A percentile compares a stretch with the other conserved stretches of the same genome.
Conservation (phyloP, 2,888 invertebrate species). For the Callosobruchus maculatus region DNA sequence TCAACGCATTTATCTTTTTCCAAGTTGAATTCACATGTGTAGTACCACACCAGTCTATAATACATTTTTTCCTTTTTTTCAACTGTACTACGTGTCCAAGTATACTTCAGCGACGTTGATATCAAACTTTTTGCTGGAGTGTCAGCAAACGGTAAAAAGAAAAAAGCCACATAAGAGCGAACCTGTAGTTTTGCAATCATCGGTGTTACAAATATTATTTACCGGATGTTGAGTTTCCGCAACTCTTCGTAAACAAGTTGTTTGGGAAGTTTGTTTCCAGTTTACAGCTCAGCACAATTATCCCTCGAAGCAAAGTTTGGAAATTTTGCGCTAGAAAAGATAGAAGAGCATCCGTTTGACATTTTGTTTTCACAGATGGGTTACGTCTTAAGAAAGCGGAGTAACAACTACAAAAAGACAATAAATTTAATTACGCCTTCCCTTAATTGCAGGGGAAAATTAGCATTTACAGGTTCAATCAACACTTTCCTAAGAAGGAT, state of each 20-base stretch:
- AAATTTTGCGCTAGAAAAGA: neutral
- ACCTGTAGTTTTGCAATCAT: neutral
- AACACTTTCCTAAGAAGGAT: too few species aligned
- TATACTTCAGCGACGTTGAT: neutral
- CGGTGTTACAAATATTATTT: neutral
- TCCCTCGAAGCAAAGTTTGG: neutral
- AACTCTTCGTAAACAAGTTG: neutral
- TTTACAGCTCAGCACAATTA: neutral
- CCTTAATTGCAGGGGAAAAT: neutral
- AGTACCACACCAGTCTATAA: too few species aligned
- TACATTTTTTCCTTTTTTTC: neutral
- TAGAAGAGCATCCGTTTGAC: neutral
- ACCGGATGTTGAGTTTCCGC: neutral
- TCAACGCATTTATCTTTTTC: too few species aligned
- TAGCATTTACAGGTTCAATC: too few species aligned
- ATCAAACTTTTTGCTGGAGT: neutral
- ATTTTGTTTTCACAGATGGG: neutral
- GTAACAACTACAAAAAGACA: neutral
- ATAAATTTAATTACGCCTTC: neutral
- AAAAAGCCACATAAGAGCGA: neutral
- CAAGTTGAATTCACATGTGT: too few species aligned
- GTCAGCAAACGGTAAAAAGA: neutral
- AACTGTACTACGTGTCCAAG: neutral
- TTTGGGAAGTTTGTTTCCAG: neutral
- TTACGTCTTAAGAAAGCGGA: neutral